Conservation (phyloP, 2,888 invertebrate species). For the Thymelicus acteon region DNA sequence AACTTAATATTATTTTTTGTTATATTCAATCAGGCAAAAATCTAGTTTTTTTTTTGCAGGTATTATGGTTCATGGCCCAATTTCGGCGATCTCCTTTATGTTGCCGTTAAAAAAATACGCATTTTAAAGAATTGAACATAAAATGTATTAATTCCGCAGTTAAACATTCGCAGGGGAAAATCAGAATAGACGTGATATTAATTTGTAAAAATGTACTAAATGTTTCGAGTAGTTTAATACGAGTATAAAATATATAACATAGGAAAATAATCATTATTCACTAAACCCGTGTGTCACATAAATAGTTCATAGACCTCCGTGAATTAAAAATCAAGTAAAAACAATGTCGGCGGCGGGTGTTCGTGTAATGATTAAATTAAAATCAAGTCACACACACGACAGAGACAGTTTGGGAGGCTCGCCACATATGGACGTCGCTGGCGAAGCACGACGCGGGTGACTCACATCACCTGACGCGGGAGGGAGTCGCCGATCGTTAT, state of each 20-base stretch:
- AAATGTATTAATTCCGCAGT: no score
- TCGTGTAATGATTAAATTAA: conserved; percentile 41
- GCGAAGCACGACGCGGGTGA: conserved; percentile 41
- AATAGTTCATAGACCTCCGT: not conserved
- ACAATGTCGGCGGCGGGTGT: not conserved
- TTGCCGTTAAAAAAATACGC: no score
- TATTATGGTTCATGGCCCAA: no score
- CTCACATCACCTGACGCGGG: conserved; percentile 41
- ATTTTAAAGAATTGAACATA: no score
- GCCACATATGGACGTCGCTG: conserved; percentile 44
- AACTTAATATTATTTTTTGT: no score
- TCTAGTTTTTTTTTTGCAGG: no score
- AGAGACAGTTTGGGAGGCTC: conserved; percentile 36
- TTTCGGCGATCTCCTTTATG: no score
- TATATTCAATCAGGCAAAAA: no score
- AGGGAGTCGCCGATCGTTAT: conserved; percentile 38
- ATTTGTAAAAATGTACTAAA: no score
- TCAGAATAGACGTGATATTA: no score
- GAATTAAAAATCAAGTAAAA: conserved; percentile 2
- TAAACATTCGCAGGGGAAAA: no score
- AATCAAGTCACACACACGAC: conserved; percentile 42
- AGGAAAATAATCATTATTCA: not conserved
- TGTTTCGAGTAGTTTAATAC: not conserved
- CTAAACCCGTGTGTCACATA: not conserved
- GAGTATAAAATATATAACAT: not conserved